Evolutionary conservation across 1,140 invertebrate species (phyloP), one percentile per base, ranked within the genome.

Genomic region (Orchestia grillus): DNA sequence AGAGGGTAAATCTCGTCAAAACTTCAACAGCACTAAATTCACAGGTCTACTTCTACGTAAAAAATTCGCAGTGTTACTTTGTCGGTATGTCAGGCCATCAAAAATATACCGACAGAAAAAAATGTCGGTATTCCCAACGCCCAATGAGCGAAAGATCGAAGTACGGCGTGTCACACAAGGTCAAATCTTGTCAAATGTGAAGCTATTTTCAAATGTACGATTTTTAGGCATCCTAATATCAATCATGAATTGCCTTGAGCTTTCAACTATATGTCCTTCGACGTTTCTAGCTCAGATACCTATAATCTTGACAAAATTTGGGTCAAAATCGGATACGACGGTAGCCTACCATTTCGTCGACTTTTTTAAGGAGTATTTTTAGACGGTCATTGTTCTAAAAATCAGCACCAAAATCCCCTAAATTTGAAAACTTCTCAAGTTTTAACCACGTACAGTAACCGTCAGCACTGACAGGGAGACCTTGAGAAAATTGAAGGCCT

Each of bases 81-180:
- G 62, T 77, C 62, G 62, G 62, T 36, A 42, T 36, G 41, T 90
- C 41, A 44, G n/a, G 43, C 23, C 88, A 44, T 90, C 88, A 90
- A 90, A 90, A 90, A 90, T 90, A 90, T 90, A 90, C 88, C 88
- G 88, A 90, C 88, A 41, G 88, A 90, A 90, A 90, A 90, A 90
- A 90, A 23, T 23, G 62, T 77, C 62, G 62, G 28, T 77, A 36
- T 77, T 77, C 62, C 28, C 62, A 77, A 77, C 15, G 28, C 36
- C 62, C 11, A 77, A 28, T 36, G 62, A 77, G 62, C 62, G 11
- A 28, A 77, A 77, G 62, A 77, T 77, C 28, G 3, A 77, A 15
- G 28, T 77, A 36, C 3, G 62, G 36, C 62, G 11, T 15, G 36
- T 28, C 62, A 8, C 62, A 36, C 36, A 8, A 77, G 62, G 11